Evolutionary conservation across 92 coral and sea anemone species (phyloP).

Genomic region (Epizoanthus rinbou): DNA sequence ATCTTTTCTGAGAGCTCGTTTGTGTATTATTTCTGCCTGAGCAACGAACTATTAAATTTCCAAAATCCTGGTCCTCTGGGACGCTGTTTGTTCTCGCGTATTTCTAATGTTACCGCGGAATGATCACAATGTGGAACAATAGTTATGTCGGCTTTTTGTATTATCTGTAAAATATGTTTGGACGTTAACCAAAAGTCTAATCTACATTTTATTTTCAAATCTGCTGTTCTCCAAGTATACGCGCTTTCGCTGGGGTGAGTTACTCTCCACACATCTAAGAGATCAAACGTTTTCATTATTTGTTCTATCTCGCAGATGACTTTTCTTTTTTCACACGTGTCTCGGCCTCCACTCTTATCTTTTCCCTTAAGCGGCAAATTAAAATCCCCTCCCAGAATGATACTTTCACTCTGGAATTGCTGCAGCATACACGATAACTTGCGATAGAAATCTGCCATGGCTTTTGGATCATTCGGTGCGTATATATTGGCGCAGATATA

Average conservation of each 20-base stretch:
- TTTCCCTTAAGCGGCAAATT: neutral
- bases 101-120: conserved; percentile 5
- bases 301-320: too few species aligned
- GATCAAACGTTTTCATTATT: too few species aligned
- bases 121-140: conserved; percentile 24
- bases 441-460: neutral
- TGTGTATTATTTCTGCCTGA: neutral
- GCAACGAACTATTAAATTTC: conserved; percentile 9
- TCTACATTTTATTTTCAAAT: conserved; percentile 38
- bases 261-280: neutral
- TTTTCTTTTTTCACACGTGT: neutral
- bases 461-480: conserved; percentile 4
- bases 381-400: neutral
- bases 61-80: conserved; percentile 22
- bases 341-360: conserved; percentile 24
- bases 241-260: conserved; percentile 6
- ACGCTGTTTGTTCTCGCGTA: too few species aligned
- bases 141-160: neutral
- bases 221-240: conserved; percentile 23
- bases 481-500: conserved; percentile 10
- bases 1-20: neutral
- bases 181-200: conserved; percentile 30
- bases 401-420: neutral
- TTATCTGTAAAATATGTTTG: neutral
- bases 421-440: neutral